Evolutionary conservation across 37 sponge, comb jelly and placozoan species (phyloP), one percentile per base, ranked within the genome.

Genomic region (Halisarca cf. caerulea): DNA sequence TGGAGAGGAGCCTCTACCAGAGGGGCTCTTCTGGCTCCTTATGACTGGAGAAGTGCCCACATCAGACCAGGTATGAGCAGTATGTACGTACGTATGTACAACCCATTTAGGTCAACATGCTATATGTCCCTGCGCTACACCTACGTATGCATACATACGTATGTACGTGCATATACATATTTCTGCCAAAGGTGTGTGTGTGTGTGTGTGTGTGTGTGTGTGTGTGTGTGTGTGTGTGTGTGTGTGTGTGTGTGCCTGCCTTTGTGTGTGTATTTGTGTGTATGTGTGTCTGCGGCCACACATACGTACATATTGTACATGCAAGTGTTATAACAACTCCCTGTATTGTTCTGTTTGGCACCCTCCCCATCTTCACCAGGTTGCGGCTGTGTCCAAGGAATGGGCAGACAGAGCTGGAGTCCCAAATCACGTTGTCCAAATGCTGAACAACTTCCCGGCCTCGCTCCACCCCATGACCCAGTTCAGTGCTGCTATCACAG

Each of bases 391-490:
- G 15, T 94, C 95, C 15, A 69, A 80, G 57, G 99, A 98, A 53
- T 98, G 99, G 99, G 96, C 95, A 7, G 87, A 89, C 28, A 85
- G 99, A 0, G 97, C 91, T 18, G 95, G 66, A 58, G 62, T 98
- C 60, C 99, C 99, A 25, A 87, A 96, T 8, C 99, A 98, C 77
- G 99, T 98, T 39, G 96, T 94, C 45, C 91, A 92, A 80, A 88
- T 98, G 95, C 83, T 98, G 58, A 94, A 92, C 85, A 96, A 94
- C 89, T 94, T 98, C 73, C 99, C 99, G 28, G 78, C 89, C 83
- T 70, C 87, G 0, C 97, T 98, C 59, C 99, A 98, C 80, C 99
- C 99, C 58, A 98, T 98, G 99, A 87, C 91, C 78, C 99, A 98
- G 90, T 94, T 98, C 87, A 88, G 89, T 60, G 86, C 97, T 24